phyloP scores from a whole-genome alignment of 2,113 vertebrate genomes.

The Sarotherodon lohbergeri region DNA sequence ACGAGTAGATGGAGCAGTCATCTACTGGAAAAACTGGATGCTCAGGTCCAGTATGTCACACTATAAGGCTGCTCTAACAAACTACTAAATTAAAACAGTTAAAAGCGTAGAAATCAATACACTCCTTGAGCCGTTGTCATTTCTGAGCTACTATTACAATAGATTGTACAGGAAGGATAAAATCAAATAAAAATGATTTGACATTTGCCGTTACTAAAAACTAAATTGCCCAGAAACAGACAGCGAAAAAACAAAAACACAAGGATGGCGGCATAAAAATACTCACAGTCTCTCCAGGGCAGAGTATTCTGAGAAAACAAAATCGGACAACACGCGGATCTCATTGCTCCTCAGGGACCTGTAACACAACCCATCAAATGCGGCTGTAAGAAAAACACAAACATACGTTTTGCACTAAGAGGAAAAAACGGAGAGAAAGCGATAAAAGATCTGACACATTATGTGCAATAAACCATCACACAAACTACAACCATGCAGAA shows the following conservation, averaged over 20 bases:
- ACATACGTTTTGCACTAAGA: not conserved
- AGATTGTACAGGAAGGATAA: not conserved
- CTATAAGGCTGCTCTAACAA: not conserved
- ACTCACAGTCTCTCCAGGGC: conserved; percentile 76
- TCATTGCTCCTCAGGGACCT: conserved; percentile 75
- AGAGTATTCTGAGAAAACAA: conserved; percentile 69
- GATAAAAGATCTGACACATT: not conserved
- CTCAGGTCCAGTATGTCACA: not conserved
- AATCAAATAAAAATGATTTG: not conserved
- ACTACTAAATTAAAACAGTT: not conserved
- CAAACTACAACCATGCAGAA: not conserved
- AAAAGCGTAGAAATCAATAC: not conserved
- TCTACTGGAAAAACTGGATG: not conserved
- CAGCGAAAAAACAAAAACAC: not conserved
- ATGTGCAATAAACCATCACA: not conserved
- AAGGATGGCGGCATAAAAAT: not conserved
- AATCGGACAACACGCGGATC: conserved; percentile 67
- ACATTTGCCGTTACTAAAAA: not conserved
- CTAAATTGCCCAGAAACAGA: not conserved
- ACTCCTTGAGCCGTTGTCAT: not conserved
- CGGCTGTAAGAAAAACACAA: not conserved
- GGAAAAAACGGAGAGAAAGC: not conserved
- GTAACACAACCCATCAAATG: conserved; percentile 1
- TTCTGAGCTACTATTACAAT: not conserved
- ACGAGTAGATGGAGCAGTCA: not conserved